Percentiles rank a stretch among this genome's conserved stretches.
Evolutionary conservation across 2,888 invertebrate species (phyloP).

Genomic region (Rosalia funebris): DNA sequence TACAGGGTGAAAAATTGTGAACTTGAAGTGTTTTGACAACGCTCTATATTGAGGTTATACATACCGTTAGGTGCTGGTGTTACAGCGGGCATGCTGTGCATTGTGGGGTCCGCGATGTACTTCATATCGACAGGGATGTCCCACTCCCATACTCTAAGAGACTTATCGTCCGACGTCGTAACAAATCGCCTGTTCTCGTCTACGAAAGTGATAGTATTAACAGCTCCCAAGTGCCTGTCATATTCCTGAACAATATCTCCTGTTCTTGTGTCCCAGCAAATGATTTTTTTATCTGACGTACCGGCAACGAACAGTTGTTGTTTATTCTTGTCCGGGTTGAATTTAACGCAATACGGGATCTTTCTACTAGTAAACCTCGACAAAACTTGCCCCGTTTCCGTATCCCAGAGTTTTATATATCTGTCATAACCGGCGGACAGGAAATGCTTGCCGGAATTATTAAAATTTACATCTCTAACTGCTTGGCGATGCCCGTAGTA

Average conservation of each 20-base stretch:
- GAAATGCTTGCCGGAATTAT: slow-evolving; percentile 92
- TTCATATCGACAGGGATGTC: slow-evolving; percentile 99
- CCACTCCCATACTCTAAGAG: slow-evolving; percentile 99
- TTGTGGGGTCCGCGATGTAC: slow-evolving; percentile 98
- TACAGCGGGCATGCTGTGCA: slow-evolving; percentile 99
- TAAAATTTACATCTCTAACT: slow-evolving; percentile 95
- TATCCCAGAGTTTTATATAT: slow-evolving; percentile 99
- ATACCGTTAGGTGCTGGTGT: slow-evolving; percentile 90
- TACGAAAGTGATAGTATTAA: slow-evolving; percentile 98
- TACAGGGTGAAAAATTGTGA: neutral
- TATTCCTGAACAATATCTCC: slow-evolving; percentile 66
- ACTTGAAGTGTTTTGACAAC: no score
- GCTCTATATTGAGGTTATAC: no score
- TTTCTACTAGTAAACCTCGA: slow-evolving; percentile 94
- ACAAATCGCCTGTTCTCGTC: slow-evolving; percentile 98
- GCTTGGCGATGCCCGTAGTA: slow-evolving; percentile 98
- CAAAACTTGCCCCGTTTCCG: slow-evolving; percentile 91
- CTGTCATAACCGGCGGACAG: slow-evolving; percentile 81
- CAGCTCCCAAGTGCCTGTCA: slow-evolving; percentile 97
- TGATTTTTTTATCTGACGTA: slow-evolving; percentile 98
- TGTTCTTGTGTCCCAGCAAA: slow-evolving; percentile 97
- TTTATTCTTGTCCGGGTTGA: slow-evolving; percentile 96
- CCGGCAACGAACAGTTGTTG: slow-evolving; percentile 98
- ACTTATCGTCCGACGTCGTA: slow-evolving; percentile 99
- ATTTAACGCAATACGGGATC: slow-evolving; percentile 98